Conservation (phyloP, 92 coral and sea anemone genomes). For the Umimayanthus kanabou region DNA sequence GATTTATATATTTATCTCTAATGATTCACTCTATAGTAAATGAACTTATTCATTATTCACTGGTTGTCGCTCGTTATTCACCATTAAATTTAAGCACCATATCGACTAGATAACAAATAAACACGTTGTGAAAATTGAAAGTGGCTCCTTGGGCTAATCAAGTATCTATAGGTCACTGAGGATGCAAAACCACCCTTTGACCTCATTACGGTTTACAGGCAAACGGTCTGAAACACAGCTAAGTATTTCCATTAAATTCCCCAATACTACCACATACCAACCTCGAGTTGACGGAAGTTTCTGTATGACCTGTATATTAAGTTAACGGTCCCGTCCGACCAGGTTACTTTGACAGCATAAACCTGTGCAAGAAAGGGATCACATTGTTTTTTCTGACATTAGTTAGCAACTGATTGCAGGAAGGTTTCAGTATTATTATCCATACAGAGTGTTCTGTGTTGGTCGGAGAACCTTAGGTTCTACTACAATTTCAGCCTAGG, state of each 20-base stretch:
- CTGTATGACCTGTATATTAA: conserved; percentile 69
- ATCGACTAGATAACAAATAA: too few relatives aligned
- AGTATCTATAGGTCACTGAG: too few relatives aligned
- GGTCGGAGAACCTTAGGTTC: not conserved
- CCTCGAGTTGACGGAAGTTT: conserved; percentile 64
- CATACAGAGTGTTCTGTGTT: not conserved
- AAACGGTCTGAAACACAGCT: too few relatives aligned
- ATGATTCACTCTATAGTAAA: too few relatives aligned
- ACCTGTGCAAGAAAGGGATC: conserved; percentile 40
- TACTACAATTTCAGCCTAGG: not conserved
- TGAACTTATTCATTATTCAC: too few relatives aligned
- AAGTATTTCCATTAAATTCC: not conserved
- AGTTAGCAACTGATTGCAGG: not conserved
- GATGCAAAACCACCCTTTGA: too few relatives aligned
- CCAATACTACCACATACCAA: not conserved
- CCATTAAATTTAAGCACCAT: too few relatives aligned
- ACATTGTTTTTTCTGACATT: not conserved
- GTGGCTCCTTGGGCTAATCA: too few relatives aligned
- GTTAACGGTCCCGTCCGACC: conserved; percentile 83
- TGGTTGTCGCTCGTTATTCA: too few relatives aligned
- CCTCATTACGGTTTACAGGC: too few relatives aligned
- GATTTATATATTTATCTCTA: too few relatives aligned
- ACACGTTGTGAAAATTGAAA: too few relatives aligned
- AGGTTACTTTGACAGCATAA: conserved; percentile 67
- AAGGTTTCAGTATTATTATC: not conserved